Conservation (phyloP, 2,888 invertebrate species). For the Stenchaetothrips biformis region DNA sequence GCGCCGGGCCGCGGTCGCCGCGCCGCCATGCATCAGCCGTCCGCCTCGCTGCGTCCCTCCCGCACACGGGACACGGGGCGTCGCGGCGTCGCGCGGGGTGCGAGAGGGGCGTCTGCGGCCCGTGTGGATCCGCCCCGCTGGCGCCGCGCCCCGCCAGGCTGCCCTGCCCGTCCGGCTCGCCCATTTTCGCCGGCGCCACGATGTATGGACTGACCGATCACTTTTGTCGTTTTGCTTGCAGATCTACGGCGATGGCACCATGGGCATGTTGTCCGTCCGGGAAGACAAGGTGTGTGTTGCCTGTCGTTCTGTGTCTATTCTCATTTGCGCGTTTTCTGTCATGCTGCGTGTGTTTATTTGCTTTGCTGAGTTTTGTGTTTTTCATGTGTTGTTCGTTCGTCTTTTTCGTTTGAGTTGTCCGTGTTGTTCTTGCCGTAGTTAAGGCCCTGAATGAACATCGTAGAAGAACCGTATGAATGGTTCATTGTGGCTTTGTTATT, state of each 20-base stretch:
- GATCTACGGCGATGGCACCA: slow-evolving; percentile 17
- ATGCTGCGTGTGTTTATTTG: background rate
- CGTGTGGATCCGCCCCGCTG: background rate
- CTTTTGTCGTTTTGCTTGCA: slow-evolving; percentile 1
- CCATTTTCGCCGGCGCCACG: background rate
- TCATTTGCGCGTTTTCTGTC: background rate
- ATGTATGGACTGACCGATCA: background rate
- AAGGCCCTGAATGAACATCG: background rate
- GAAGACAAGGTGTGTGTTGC: slow-evolving; percentile 4
- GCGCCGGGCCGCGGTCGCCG: background rate
- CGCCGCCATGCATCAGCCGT: background rate
- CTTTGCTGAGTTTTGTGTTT: too few relatives aligned
- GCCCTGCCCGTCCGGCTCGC: background rate
- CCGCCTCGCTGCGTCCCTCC: background rate
- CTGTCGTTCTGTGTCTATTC: background rate
- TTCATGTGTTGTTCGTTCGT: background rate
- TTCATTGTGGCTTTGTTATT: background rate
- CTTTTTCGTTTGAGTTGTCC: background rate
- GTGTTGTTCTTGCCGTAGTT: background rate
- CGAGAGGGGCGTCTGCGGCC: too few relatives aligned
- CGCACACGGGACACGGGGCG: too few relatives aligned
- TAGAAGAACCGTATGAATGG: background rate
- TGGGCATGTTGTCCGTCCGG: slow-evolving; percentile 10
- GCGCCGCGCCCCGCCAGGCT: background rate
- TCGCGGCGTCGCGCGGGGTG: too few relatives aligned